phyloP scores from a whole-genome alignment of 1,140 invertebrate genomes.

The Achroia grisella region DNA sequence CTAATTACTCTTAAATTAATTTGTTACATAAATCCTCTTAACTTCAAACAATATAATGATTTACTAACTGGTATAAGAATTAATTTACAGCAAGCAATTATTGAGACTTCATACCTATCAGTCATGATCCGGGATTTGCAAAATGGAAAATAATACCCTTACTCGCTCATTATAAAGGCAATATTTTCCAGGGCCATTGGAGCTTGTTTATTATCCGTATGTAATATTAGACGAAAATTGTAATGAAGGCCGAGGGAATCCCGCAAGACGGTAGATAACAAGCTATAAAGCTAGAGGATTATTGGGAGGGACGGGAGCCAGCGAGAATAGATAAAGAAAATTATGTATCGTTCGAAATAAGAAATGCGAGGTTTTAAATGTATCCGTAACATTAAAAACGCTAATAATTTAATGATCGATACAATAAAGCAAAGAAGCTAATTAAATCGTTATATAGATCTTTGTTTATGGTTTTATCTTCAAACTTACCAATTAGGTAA shows the following conservation, averaged over 20 bases:
- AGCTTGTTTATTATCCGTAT: slow-evolving; percentile 52
- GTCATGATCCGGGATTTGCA: no score
- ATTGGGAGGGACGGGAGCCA: not conserved
- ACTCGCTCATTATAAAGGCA: slow-evolving; percentile 43
- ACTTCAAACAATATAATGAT: no score
- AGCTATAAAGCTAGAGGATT: slow-evolving; percentile 35
- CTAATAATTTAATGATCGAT: not conserved
- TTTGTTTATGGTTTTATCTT: not conserved
- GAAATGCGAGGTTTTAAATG: not conserved
- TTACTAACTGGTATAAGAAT: no score
- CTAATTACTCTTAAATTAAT: no score
- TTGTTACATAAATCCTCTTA: no score
- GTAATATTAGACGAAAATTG: slow-evolving; percentile 67
- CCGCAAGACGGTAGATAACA: slow-evolving; percentile 60
- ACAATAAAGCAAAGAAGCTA: not conserved
- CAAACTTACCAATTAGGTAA: not conserved
- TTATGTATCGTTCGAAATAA: no score
- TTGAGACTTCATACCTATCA: no score
- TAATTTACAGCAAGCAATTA: no score
- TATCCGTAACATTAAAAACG: not conserved
- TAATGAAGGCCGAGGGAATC: slow-evolving; percentile 58
- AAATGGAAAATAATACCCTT: slow-evolving; percentile 11
- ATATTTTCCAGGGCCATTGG: slow-evolving; percentile 31
- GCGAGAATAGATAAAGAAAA: not conserved
- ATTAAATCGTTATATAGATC: not conserved